These are phyloP conservation scores for Chiroxiphia lanceolata DNA, from an alignment of 2,797 vertebrate species.

Conservation along the genomic window DNA sequence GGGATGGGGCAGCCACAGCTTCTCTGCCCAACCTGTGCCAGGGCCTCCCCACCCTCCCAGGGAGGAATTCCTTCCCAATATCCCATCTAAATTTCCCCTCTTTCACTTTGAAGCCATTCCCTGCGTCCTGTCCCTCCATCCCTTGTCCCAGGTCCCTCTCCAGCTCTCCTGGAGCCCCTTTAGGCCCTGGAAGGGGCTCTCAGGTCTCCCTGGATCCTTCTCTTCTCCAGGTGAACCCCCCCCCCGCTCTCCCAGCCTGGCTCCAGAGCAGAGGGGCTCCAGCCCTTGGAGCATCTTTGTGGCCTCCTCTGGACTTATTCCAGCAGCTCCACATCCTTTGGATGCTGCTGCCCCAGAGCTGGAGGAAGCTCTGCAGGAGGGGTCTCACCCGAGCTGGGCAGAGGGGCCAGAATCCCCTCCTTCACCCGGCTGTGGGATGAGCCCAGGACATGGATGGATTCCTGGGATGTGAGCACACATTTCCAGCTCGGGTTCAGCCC, in stretches of 20 bases:
- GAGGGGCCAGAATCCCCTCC: background rate
- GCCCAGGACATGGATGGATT: accelerated
- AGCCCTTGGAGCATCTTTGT: background rate
- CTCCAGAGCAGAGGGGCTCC: background rate
- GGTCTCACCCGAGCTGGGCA: background rate
- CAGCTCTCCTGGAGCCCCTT: too few relatives aligned
- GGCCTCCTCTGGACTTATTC: background rate
- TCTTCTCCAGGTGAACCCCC: background rate
- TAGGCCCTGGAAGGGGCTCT: too few relatives aligned
- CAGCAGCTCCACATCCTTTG: background rate
- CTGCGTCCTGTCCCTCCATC: too few relatives aligned
- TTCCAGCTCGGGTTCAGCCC: background rate
- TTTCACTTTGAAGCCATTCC: too few relatives aligned
- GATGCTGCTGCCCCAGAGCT: background rate
- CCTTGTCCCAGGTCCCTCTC: too few relatives aligned
- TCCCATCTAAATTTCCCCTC: too few relatives aligned
- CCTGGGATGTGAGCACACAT: accelerated
- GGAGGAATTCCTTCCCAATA: too few relatives aligned
- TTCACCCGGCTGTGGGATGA: background rate
- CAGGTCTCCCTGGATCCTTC: too few relatives aligned
- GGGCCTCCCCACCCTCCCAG: too few relatives aligned
- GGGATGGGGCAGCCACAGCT: too few relatives aligned
- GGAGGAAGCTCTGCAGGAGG: background rate
- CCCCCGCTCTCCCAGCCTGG: background rate
- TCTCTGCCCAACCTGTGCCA: too few relatives aligned